A percentile compares a stretch with the other conserved stretches of the same genome.
phyloP scores from a whole-genome alignment of 2,113 vertebrate species.

The Seriola quinqueradiata region DNA sequence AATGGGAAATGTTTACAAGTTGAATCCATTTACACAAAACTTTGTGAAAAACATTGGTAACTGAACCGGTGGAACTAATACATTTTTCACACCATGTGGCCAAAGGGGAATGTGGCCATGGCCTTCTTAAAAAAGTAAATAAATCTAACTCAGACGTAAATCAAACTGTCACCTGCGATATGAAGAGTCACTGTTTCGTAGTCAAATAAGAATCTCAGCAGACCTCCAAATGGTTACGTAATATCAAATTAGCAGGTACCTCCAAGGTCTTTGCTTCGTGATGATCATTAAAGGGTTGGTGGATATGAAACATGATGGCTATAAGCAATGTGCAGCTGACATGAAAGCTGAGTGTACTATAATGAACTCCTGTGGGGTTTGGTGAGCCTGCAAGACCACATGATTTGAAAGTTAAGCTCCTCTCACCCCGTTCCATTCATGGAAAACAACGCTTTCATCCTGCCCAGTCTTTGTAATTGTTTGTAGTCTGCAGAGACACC shows the following conservation, averaged over 20 bases:
- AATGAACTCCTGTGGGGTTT: not conserved
- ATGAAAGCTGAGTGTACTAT: not conserved
- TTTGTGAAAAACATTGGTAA: not conserved
- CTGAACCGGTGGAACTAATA: not conserved
- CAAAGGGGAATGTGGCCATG: not conserved
- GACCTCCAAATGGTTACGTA: not conserved
- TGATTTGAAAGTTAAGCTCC: not conserved
- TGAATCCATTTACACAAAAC: not conserved
- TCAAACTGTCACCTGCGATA: not conserved
- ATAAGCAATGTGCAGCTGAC: slow-evolving; percentile 8
- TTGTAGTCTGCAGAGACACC: not conserved
- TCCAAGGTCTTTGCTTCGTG: not conserved
- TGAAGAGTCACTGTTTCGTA: not conserved
- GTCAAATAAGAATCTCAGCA: not conserved
- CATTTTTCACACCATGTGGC: not conserved
- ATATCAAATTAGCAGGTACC: not conserved
- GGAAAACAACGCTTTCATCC: not conserved
- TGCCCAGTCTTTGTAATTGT: not conserved
- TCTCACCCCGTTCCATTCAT: not conserved
- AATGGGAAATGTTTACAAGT: not conserved
- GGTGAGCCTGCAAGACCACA: not conserved
- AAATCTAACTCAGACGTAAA: not conserved
- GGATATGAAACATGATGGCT: slow-evolving; percentile 16
- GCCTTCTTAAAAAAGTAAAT: not conserved
- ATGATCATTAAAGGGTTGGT: not conserved